These are phyloP conservation scores for Tubiluchus corallicola DNA, from an alignment of 2,888 invertebrate genomes.

Conservation along the genomic window DNA sequence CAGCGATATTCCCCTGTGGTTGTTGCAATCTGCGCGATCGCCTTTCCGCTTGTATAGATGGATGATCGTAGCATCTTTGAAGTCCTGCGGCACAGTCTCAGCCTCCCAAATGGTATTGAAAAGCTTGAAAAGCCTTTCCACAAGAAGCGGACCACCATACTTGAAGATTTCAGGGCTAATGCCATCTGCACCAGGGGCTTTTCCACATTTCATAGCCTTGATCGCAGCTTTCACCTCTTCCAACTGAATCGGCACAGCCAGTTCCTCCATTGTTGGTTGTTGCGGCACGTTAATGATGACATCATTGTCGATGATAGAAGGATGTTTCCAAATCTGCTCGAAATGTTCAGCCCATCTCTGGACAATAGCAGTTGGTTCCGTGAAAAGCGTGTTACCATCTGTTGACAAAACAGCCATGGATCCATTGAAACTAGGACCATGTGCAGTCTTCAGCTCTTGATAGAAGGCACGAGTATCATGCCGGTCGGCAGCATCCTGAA, in stretches of 20 bases:
- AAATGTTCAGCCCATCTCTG: slow-evolving; percentile 14
- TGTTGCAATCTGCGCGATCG: slow-evolving; percentile 9
- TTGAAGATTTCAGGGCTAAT: slow-evolving; percentile 12
- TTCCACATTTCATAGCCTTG: too few species aligned
- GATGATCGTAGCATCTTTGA: slow-evolving; percentile 14
- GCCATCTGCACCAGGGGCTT: slow-evolving; percentile 10
- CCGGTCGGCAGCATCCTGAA: slow-evolving; percentile 9
- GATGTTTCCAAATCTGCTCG: slow-evolving; percentile 10
- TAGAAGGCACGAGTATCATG: slow-evolving; percentile 11
- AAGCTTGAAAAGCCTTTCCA: slow-evolving; percentile 6
- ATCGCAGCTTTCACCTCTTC: too few species aligned
- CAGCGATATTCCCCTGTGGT: slow-evolving; percentile 12
- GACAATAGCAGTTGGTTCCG: slow-evolving; percentile 9
- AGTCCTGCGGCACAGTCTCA: slow-evolving; percentile 12
- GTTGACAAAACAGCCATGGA: slow-evolving; percentile 9
- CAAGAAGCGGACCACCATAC: slow-evolving; percentile 4
- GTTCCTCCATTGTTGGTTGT: background rate
- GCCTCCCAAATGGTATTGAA: slow-evolving; percentile 5
- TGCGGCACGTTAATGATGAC: slow-evolving; percentile 9
- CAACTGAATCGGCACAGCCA: too few species aligned
- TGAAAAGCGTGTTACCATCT: slow-evolving; percentile 10
- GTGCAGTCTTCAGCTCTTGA: slow-evolving; percentile 8
- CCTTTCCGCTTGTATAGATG: slow-evolving; percentile 10
- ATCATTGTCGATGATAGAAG: slow-evolving; percentile 10
- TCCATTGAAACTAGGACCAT: slow-evolving; percentile 10